These are phyloP conservation scores for Geophilus truncorum DNA, from an alignment of 2,888 invertebrate genomes.

Conservation along the genomic window DNA sequence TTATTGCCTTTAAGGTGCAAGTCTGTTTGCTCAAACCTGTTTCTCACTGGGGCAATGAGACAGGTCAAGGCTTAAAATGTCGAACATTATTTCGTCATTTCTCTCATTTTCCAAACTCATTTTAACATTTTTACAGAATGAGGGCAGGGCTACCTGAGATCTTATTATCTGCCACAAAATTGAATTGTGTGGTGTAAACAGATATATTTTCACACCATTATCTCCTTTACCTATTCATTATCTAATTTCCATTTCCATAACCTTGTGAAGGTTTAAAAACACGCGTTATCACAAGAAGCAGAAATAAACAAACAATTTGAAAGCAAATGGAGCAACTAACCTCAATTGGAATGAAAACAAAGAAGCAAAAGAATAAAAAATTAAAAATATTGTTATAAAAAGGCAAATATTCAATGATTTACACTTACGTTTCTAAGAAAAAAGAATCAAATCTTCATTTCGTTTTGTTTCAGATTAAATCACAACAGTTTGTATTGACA, in stretches of 20 bases:
- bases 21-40: neutral
- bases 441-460: neutral
- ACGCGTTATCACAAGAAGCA: neutral
- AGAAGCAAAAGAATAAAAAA: too few species aligned
- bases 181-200: too few species aligned
- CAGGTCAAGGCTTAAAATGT: conserved; percentile 1
- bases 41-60: neutral
- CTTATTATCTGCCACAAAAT: too few species aligned
- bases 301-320: neutral
- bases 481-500: neutral
- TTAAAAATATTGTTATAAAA: too few species aligned
- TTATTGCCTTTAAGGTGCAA: neutral
- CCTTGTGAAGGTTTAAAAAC: neutral
- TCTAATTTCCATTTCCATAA: neutral
- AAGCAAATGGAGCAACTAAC: neutral
- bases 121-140: neutral
- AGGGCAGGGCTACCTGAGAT: neutral
- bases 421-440: neutral
- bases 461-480: neutral
- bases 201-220: too few species aligned
- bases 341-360: neutral
- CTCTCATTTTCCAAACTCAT: neutral
- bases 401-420: neutral
- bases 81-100: conserved; percentile 8
- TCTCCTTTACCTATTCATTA: neutral